phyloP scores from a whole-genome alignment of 2,797 vertebrate species.

The Emys orbicularis region DNA sequence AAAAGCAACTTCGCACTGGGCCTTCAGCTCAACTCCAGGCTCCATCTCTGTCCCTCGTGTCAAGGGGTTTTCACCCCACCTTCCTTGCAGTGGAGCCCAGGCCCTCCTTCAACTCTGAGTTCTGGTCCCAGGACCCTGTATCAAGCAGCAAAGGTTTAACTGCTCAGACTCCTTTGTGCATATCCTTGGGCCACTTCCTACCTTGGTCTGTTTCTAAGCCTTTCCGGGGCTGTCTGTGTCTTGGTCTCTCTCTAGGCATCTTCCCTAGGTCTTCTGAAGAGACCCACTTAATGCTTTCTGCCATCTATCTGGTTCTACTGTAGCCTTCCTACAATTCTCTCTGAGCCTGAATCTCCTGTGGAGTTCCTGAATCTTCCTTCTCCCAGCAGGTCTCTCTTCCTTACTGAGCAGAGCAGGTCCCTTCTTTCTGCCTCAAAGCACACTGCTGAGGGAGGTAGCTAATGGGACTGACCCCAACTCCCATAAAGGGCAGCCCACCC shows the following conservation, averaged over 20 bases:
- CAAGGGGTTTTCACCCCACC: not conserved
- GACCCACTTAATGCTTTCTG: not conserved
- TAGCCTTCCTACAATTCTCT: not conserved
- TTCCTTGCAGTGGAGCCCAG: not conserved
- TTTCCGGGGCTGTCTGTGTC: not conserved
- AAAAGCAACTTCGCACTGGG: not conserved
- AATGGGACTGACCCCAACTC: accelerated
- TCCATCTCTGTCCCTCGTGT: not conserved
- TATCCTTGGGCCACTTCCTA: not conserved
- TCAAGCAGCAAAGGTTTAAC: not conserved
- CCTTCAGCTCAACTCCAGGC: not conserved
- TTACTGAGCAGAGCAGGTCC: not conserved
- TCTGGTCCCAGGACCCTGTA: not conserved
- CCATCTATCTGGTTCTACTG: not conserved
- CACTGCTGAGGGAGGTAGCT: not conserved
- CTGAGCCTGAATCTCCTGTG: not conserved
- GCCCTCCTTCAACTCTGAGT: not conserved
- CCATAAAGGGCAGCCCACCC: not conserved
- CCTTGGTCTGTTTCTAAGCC: not conserved
- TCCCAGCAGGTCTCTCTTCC: not conserved
- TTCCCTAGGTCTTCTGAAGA: not conserved
- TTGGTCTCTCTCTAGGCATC: not conserved
- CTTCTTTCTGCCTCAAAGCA: not conserved
- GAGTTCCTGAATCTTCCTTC: not conserved
- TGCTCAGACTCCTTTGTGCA: not conserved